Evolutionary conservation across 2,113 vertebrate species (phyloP).

Genomic region (Azemiops feae): DNA sequence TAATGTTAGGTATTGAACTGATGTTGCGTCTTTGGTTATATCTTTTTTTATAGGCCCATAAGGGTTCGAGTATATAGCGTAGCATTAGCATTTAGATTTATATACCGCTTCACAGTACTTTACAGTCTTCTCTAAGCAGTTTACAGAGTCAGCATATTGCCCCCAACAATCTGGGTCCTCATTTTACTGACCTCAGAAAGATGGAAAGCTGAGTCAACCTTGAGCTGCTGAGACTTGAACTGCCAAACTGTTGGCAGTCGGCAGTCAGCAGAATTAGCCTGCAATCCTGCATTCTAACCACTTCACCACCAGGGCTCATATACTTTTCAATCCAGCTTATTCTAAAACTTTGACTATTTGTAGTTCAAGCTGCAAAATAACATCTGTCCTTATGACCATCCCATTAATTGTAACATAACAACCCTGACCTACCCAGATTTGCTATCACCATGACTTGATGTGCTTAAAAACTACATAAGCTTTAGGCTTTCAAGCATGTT

Average conservation of each 20-base stretch:
- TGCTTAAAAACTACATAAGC: constrained; percentile 6
- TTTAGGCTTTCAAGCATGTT: neutral
- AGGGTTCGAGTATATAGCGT: neutral
- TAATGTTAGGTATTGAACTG: neutral
- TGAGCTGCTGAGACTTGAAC: too few relatives aligned
- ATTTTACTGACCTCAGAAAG: too few relatives aligned
- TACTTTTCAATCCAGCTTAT: neutral
- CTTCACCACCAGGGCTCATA: too few relatives aligned
- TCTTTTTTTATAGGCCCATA: neutral
- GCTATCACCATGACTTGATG: neutral
- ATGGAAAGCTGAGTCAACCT: too few relatives aligned
- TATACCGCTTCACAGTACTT: too few relatives aligned
- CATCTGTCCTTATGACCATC: neutral
- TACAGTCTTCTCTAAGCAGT: too few relatives aligned
- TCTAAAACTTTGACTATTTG: neutral
- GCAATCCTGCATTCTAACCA: too few relatives aligned
- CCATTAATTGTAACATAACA: neutral
- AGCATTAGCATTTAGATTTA: too few relatives aligned
- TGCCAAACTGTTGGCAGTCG: too few relatives aligned
- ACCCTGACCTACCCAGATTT: neutral
- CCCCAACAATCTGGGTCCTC: too few relatives aligned
- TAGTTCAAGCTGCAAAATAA: neutral
- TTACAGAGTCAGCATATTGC: too few relatives aligned
- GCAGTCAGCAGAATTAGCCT: too few relatives aligned
- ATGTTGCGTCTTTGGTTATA: neutral